A percentile compares a stretch with the other conserved stretches of the same genome.
These are phyloP conservation scores for Nesospiza acunhae DNA, from an alignment of 2,113 vertebrate genomes.

Conservation along the genomic window DNA sequence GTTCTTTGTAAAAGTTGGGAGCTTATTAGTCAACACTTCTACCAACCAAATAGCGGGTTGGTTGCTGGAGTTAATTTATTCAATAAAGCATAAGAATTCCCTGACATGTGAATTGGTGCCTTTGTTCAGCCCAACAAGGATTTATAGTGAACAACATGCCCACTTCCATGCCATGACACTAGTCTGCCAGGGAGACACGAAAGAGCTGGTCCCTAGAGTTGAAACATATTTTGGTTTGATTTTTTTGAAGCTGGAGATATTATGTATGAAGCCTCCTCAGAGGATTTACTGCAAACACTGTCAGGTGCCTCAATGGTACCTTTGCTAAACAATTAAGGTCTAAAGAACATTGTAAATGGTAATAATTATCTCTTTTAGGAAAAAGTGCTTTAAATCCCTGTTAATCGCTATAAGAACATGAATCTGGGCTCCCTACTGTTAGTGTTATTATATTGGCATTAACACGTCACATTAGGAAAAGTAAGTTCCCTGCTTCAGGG, in stretches of 20 bases:
- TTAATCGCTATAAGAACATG: not conserved
- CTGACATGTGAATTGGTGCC: rapidly evolving
- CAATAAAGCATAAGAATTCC: not conserved
- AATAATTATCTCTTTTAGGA: conserved; percentile 2
- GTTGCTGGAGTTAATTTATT: not conserved
- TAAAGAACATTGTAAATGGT: not conserved
- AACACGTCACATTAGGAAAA: not conserved
- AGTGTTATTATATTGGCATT: conserved; percentile 17
- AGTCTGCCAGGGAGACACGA: not conserved
- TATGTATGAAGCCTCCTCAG: not conserved
- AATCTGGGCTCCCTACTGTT: not conserved
- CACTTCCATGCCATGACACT: rapidly evolving
- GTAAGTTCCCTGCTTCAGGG: not conserved
- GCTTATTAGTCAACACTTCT: not conserved
- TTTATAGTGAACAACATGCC: not conserved
- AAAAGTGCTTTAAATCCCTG: not conserved
- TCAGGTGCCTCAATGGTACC: not conserved
- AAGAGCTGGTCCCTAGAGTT: not conserved
- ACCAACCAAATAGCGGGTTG: not conserved
- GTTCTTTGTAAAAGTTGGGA: not conserved
- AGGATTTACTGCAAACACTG: not conserved
- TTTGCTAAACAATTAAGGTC: not conserved
- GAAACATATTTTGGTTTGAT: not conserved
- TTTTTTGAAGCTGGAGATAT: not conserved
- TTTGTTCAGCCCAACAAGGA: not conserved